Percentiles rank a stretch among this genome's conserved stretches.
Conservation (phyloP, 2,113 vertebrate species). For the Ceratotherium simum region DNA sequence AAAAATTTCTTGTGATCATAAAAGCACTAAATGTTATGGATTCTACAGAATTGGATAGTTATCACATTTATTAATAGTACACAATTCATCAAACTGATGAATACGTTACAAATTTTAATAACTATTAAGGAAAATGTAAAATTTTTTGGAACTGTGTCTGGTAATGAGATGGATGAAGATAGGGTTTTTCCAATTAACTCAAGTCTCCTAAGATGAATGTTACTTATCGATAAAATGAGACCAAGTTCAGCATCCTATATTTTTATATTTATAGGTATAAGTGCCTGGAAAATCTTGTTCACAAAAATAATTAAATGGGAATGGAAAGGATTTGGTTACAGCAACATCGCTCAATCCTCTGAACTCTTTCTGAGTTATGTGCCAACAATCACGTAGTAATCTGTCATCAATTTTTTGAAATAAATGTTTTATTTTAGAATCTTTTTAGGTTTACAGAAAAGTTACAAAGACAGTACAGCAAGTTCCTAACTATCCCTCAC, state of each 20-base stretch:
- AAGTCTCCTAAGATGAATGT: conserved; percentile 19
- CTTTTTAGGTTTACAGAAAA: conserved; percentile 32
- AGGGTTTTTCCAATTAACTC: neutral
- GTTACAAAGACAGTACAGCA: neutral
- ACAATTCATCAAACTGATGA: conserved; percentile 31
- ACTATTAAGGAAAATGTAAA: conserved; percentile 32
- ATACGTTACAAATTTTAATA: conserved; percentile 25
- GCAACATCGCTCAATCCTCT: neutral
- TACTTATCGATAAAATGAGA: conserved; percentile 43
- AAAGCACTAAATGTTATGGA: neutral
- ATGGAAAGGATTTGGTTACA: conserved; percentile 36
- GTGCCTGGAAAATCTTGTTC: conserved; percentile 18
- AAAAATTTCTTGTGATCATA: conserved; percentile 39
- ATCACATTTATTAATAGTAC: neutral
- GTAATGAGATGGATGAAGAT: neutral
- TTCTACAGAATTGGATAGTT: neutral
- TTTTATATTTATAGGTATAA: conserved; percentile 3
- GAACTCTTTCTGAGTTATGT: conserved; percentile 9
- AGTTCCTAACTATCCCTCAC: neutral
- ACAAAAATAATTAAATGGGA: conserved; percentile 21
- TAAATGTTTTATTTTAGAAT: conserved; percentile 56
- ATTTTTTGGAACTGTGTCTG: neutral
- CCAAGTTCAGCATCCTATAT: neutral
- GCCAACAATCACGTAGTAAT: neutral
- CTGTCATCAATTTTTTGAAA: conserved; percentile 30